These are phyloP conservation scores for Etheostoma spectabile DNA, from an alignment of 2,113 vertebrate species.

Conservation along the genomic window DNA sequence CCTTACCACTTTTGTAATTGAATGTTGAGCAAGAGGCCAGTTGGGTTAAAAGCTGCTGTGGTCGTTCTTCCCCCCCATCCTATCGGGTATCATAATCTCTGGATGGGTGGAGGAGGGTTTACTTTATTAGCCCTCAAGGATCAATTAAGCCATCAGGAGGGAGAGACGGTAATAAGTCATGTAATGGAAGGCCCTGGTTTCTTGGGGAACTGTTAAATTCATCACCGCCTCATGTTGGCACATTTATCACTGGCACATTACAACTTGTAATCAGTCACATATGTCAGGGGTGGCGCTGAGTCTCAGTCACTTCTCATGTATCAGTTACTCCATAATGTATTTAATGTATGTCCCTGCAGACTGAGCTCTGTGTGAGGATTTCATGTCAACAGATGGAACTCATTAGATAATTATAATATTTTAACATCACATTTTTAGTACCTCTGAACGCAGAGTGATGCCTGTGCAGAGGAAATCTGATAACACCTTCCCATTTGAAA, in stretches of 20 bases:
- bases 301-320: conserved; percentile 39
- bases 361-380: background rate
- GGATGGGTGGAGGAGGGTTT: conserved; percentile 37
- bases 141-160: conserved; percentile 77
- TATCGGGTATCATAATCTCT: conserved; percentile 57
- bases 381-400: background rate
- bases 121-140: conserved; percentile 59
- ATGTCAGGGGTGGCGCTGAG: conserved; percentile 63
- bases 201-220: conserved; percentile 72
- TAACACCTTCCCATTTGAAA: conserved; percentile 6
- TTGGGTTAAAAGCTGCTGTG: conserved; percentile 53
- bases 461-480: background rate
- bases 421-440: background rate
- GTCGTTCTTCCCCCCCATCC: background rate
- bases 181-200: conserved; percentile 67
- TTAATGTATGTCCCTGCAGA: conserved; percentile 28
- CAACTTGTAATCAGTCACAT: conserved; percentile 76
- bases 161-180: conserved; percentile 70
- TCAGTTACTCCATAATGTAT: conserved; percentile 28
- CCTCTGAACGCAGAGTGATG: background rate
- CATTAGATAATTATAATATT: background rate
- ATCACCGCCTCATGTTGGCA: conserved; percentile 70
- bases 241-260: conserved; percentile 78
- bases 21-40: conserved; percentile 59
- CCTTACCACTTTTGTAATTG: conserved; percentile 62